A percentile compares a stretch with the other conserved stretches of the same genome.
Evolutionary conservation across 92 coral and sea anemone genomes (phyloP).

Genomic region (Umimayanthus chanpuru): DNA sequence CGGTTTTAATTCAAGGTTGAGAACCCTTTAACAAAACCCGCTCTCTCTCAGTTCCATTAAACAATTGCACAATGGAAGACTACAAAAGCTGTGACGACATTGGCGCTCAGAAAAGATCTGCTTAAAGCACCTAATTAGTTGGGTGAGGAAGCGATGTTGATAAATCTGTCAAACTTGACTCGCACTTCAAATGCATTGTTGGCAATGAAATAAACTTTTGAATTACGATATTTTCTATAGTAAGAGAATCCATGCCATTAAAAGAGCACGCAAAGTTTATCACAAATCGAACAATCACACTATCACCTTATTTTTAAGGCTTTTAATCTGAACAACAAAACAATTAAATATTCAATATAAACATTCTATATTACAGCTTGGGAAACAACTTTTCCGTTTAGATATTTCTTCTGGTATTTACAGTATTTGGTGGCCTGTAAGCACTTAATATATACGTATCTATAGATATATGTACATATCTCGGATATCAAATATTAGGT

Average conservation of each 20-base stretch:
- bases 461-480: constrained; percentile 11
- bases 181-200: constrained; percentile 6
- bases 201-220: neutral
- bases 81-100: constrained; percentile 22
- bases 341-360: constrained; percentile 46
- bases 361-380: constrained; percentile 38
- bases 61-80: neutral
- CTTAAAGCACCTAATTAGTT: constrained; percentile 39
- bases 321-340: constrained; percentile 34
- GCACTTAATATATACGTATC: neutral
- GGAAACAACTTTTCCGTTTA: constrained; percentile 39
- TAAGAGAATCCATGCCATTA: neutral
- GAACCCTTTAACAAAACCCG: constrained; percentile 1
- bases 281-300: constrained; percentile 18
- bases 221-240: neutral
- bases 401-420: constrained; percentile 14
- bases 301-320: constrained; percentile 24
- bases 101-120: constrained; percentile 28
- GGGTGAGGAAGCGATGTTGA: constrained; percentile 27
- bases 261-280: neutral
- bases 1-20: constrained; percentile 21
- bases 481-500: constrained; percentile 16
- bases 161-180: neutral
- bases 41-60: neutral
- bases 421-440: neutral